These are phyloP conservation scores for Ischnura elegans DNA, from an alignment of 2,888 invertebrate genomes.

Conservation along the genomic window DNA sequence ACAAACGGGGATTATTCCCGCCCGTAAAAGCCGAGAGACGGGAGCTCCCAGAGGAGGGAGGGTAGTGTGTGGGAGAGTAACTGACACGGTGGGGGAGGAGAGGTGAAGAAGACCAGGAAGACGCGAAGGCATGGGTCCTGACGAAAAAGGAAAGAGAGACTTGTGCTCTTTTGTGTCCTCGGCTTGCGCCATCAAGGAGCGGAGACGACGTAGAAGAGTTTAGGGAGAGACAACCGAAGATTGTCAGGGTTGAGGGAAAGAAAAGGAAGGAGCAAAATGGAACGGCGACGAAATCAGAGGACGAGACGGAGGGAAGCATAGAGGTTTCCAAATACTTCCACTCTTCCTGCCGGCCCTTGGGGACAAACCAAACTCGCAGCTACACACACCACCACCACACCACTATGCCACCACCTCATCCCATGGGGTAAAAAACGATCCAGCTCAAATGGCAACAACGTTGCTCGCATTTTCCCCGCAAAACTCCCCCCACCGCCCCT, in stretches of 20 bases:
- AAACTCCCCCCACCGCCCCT: background rate
- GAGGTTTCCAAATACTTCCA: background rate
- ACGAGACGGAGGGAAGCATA: background rate
- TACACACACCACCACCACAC: background rate
- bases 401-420: background rate
- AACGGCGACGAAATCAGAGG: background rate
- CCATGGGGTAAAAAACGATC: background rate
- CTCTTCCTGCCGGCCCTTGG: background rate
- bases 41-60: background rate
- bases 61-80: too few relatives aligned
- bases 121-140: background rate
- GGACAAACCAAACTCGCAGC: constrained; percentile 1
- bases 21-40: background rate
- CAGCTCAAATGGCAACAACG: background rate
- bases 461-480: background rate
- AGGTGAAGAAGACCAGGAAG: background rate
- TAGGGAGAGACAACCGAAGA: background rate
- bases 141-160: background rate
- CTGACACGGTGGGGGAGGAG: background rate
- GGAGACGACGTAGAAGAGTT: background rate
- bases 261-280: background rate
- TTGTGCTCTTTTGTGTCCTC: background rate
- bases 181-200: background rate
- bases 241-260: background rate
- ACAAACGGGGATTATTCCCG: background rate